Conservation (phyloP, 2,113 vertebrate genomes). For the Athene noctua region DNA sequence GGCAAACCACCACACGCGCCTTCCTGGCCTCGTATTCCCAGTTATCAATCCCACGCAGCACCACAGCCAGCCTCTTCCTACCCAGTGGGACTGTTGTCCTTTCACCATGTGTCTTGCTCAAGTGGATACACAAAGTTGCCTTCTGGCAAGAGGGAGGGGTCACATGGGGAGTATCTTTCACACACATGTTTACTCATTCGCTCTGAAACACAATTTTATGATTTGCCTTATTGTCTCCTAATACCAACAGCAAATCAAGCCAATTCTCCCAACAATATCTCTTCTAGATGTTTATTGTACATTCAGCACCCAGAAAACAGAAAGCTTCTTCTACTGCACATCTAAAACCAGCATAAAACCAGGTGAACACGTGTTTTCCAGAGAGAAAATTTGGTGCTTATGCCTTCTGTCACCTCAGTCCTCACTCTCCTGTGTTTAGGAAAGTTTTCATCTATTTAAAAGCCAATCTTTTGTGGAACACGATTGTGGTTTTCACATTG, state of each 20-base stretch:
- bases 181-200: neutral
- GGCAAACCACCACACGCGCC: neutral
- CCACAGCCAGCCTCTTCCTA: neutral
- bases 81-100: neutral
- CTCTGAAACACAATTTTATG: neutral
- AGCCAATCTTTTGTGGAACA: neutral
- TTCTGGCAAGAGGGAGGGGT: neutral
- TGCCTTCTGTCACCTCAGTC: neutral
- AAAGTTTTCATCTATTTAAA: neutral
- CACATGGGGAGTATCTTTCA: neutral
- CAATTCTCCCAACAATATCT: neutral
- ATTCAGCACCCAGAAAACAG: neutral
- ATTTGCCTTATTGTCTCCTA: slow-evolving; percentile 13
- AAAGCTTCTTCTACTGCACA: slow-evolving; percentile 10
- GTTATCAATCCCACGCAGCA: neutral
- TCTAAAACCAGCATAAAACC: neutral
- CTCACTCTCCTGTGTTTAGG: slow-evolving; percentile 26
- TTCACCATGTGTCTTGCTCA: neutral
- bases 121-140: neutral
- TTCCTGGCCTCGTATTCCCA: neutral
- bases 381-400: slow-evolving; percentile 27
- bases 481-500: neutral
- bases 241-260: slow-evolving; percentile 5
- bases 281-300: neutral
- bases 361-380: slow-evolving; percentile 7